Evolutionary conservation across 2,113 vertebrate species (phyloP).

Genomic region (Prunella fulvescens): DNA sequence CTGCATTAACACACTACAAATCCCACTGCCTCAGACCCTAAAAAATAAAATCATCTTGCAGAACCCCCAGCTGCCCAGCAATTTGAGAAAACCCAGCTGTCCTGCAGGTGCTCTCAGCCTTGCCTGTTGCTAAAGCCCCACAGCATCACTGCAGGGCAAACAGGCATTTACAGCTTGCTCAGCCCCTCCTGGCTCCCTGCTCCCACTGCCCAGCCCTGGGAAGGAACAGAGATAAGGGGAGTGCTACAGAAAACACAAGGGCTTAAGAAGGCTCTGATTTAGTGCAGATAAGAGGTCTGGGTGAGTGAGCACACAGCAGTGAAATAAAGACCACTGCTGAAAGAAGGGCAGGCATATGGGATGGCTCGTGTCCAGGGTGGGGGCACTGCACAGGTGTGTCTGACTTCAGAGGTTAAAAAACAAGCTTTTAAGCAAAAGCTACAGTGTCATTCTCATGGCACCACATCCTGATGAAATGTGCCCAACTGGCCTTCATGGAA

Average conservation of each 20-base stretch:
- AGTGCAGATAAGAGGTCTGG: conserved; percentile 12
- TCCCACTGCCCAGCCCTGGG: conserved; percentile 7
- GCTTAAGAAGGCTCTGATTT: conserved; percentile 35
- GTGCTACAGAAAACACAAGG: conserved; percentile 28
- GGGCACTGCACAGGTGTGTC: not conserved
- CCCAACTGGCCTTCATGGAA: not conserved
- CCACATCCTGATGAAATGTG: not conserved
- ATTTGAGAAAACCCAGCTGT: not conserved
- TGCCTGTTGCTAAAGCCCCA: not conserved
- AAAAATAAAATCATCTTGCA: not conserved
- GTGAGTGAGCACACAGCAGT: not conserved
- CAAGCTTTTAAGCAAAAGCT: not conserved
- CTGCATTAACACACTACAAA: not conserved
- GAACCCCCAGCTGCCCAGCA: not conserved
- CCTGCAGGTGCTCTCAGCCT: not conserved
- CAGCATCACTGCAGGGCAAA: not conserved
- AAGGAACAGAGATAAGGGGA: conserved; percentile 46
- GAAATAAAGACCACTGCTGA: not conserved
- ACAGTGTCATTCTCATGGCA: not conserved
- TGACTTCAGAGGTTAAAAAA: not conserved
- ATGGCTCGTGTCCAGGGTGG: not conserved
- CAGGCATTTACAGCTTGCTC: not conserved
- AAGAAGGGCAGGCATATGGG: not conserved
- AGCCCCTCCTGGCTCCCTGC: not conserved
- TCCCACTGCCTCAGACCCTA: not conserved